These are phyloP conservation scores for Planococcus citri DNA, from an alignment of 1,140 invertebrate genomes.

Conservation along the genomic window DNA sequence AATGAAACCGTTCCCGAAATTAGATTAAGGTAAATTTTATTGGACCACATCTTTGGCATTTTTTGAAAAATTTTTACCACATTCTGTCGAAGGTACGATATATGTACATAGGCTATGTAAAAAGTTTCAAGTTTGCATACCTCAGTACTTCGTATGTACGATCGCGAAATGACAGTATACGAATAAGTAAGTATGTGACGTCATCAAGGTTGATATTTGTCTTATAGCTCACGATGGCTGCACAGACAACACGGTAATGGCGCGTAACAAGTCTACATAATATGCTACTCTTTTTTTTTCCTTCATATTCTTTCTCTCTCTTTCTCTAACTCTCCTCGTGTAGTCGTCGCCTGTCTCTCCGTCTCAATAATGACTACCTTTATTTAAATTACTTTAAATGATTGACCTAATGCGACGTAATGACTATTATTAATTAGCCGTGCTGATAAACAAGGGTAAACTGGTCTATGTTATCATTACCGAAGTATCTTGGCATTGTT, in stretches of 20 bases:
- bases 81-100: no score
- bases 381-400: constrained; percentile 18
- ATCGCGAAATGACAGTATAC: not conserved
- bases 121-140: no score
- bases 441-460: constrained; percentile 17
- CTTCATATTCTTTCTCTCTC: no score
- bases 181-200: not conserved
- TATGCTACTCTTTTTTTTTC: not conserved
- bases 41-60: no score
- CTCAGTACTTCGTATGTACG: no score
- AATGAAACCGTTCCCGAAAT: not conserved
- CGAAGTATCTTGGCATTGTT: constrained; percentile 16
- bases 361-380: constrained; percentile 14
- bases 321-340: no score
- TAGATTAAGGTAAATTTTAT: not conserved
- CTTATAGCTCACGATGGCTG: constrained; percentile 10
- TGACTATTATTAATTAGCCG: constrained; percentile 14
- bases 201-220: constrained; percentile 5
- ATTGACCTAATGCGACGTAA: constrained; percentile 17
- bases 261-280: constrained; percentile 13
- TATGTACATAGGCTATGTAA: no score
- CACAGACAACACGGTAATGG: constrained; percentile 17
- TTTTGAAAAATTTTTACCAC: no score
- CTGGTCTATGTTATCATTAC: constrained; percentile 1
- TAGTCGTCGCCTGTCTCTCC: no score